Evolutionary conservation across 2,888 invertebrate species (phyloP).

Genomic region (Euproctis similis): DNA sequence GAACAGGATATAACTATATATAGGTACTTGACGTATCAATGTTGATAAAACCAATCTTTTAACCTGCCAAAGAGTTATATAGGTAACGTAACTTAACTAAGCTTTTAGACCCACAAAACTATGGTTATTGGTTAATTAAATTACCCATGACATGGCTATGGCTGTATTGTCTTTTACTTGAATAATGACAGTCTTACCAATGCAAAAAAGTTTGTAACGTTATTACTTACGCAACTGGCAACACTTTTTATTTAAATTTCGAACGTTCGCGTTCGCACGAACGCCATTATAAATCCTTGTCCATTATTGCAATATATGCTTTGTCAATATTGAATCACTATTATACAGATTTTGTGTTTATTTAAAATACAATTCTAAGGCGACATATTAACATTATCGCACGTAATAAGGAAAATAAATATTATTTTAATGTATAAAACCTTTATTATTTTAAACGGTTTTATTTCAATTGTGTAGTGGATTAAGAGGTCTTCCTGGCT

Average conservation of each 20-base stretch:
- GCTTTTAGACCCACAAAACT: too few relatives aligned
- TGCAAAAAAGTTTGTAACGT: conserved; percentile 19
- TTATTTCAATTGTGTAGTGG: too few relatives aligned
- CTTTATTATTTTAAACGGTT: too few relatives aligned
- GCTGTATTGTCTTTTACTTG: conserved; percentile 22
- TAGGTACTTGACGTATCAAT: too few relatives aligned
- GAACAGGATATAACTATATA: too few relatives aligned
- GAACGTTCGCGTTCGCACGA: conserved; percentile 26
- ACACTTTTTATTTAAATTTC: conserved; percentile 20
- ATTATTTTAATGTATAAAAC: conserved; percentile 1
- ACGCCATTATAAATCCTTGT: conserved; percentile 4
- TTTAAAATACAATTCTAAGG: background rate
- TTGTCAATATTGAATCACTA: conserved; percentile 3
- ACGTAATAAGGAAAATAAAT: background rate
- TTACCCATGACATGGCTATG: too few relatives aligned
- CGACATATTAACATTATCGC: background rate
- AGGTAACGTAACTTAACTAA: too few relatives aligned
- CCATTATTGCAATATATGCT: conserved; percentile 1
- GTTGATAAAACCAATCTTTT: too few relatives aligned
- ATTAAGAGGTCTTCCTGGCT: too few relatives aligned
- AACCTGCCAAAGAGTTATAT: too few relatives aligned
- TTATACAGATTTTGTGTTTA: conserved; percentile 1
- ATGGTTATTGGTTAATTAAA: too few relatives aligned
- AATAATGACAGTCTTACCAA: conserved; percentile 19
- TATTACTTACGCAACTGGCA: conserved; percentile 26